Conservation (phyloP, 2,113 vertebrate genomes). For the Notothenia rossii region DNA sequence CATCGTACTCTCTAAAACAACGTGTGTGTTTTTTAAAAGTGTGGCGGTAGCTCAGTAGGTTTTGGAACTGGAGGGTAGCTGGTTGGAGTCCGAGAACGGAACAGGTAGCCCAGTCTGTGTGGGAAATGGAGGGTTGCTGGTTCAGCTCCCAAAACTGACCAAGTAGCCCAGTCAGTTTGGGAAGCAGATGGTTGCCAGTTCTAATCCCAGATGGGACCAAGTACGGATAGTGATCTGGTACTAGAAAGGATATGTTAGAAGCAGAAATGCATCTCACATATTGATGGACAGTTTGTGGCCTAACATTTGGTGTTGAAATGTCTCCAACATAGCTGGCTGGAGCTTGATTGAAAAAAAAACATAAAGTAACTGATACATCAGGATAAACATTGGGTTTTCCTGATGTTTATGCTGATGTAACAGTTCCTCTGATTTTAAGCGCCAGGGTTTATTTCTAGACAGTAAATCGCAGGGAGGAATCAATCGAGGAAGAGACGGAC, state of each 20-base stretch:
- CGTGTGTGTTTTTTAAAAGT: too few species aligned
- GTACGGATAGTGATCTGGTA: too few species aligned
- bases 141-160: too few species aligned
- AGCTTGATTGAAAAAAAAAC: neutral
- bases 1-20: neutral
- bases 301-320: constrained; percentile 15
- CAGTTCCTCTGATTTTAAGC: neutral
- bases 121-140: too few species aligned
- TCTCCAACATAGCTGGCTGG: neutral
- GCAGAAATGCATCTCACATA: neutral
- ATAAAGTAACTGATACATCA: constrained; percentile 3
- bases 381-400: constrained; percentile 26
- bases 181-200: too few species aligned
- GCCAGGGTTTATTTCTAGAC: constrained; percentile 8
- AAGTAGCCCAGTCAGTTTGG: too few species aligned
- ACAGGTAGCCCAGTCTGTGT: too few species aligned
- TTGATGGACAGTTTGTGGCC: constrained; percentile 7
- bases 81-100: too few species aligned
- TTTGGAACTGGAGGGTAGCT: too few species aligned
- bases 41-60: too few species aligned
- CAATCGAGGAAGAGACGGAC: constrained; percentile 15
- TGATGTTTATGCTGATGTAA: constrained; percentile 30
- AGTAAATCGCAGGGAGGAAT: constrained; percentile 20
- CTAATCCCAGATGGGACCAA: too few species aligned
- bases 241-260: neutral